These are phyloP conservation scores for Arctia plantaginis DNA, from an alignment of 2,888 invertebrate genomes.

Conservation along the genomic window DNA sequence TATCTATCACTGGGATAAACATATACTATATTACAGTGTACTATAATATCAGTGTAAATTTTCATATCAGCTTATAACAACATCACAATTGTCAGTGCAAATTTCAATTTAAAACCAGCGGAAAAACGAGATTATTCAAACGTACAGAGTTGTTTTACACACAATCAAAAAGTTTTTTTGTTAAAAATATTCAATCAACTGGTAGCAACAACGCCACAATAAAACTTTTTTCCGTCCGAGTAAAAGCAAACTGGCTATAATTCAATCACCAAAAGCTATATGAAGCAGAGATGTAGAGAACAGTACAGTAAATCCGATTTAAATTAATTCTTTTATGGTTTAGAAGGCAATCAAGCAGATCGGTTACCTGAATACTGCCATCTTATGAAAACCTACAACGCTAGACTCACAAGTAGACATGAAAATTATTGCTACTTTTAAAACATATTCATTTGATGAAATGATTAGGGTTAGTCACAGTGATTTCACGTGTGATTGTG, in stretches of 20 bases:
- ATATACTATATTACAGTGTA: too few relatives aligned
- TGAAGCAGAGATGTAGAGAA: constrained; percentile 18
- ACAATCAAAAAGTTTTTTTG: not conserved
- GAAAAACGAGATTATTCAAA: not conserved
- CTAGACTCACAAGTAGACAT: too few relatives aligned
- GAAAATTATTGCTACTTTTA: too few relatives aligned
- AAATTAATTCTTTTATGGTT: not conserved
- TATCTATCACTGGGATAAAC: too few relatives aligned
- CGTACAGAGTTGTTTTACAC: not conserved
- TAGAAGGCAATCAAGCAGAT: too few relatives aligned
- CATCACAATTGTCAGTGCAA: not conserved
- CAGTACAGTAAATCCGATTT: constrained; percentile 14
- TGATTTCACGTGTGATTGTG: too few relatives aligned
- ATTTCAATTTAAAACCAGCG: not conserved
- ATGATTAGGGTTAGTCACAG: too few relatives aligned
- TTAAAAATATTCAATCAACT: not conserved
- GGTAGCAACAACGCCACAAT: not conserved
- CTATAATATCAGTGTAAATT: not conserved
- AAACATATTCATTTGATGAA: too few relatives aligned
- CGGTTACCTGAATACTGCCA: too few relatives aligned
- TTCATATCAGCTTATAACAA: not conserved
- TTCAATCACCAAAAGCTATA: constrained; percentile 20
- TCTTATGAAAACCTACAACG: too few relatives aligned
- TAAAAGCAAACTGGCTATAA: constrained; percentile 19
- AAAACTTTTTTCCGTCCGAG: constrained; percentile 7